Conservation (phyloP, 2,797 vertebrate genomes). For the Platalea minor region DNA sequence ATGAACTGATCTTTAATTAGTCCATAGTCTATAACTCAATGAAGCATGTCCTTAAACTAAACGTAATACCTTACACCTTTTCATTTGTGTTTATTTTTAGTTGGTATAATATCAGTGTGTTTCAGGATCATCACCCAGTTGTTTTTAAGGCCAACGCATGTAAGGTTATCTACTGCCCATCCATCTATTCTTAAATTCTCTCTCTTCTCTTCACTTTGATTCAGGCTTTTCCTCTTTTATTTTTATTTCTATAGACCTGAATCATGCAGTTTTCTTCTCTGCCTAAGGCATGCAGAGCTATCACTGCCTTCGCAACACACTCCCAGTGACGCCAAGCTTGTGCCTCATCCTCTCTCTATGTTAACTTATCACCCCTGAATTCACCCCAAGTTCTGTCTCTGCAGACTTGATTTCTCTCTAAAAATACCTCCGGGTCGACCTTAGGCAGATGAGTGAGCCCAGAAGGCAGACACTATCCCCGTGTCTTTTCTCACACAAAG, state of each 20-base stretch:
- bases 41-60: background rate
- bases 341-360: rapidly evolving
- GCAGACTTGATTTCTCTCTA: background rate
- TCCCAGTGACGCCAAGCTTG: background rate
- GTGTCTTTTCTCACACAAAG: background rate
- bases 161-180: background rate
- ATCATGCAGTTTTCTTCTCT: background rate
- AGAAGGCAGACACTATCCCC: background rate
- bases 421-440: background rate
- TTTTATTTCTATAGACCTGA: background rate
- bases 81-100: background rate
- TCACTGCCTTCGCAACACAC: background rate
- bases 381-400: background rate
- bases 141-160: rapidly evolving
- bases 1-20: background rate
- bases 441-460: background rate
- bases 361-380: background rate
- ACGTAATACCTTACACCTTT: background rate
- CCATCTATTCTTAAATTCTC: background rate
- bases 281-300: background rate
- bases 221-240: background rate
- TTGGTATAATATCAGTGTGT: background rate
- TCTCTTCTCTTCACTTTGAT: background rate
- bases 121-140: background rate
- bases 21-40: background rate